A percentile compares a stretch with the other conserved stretches of the same genome.
phyloP scores from a whole-genome alignment of 2,113 vertebrate species.

The Montifringilla adamsi region DNA sequence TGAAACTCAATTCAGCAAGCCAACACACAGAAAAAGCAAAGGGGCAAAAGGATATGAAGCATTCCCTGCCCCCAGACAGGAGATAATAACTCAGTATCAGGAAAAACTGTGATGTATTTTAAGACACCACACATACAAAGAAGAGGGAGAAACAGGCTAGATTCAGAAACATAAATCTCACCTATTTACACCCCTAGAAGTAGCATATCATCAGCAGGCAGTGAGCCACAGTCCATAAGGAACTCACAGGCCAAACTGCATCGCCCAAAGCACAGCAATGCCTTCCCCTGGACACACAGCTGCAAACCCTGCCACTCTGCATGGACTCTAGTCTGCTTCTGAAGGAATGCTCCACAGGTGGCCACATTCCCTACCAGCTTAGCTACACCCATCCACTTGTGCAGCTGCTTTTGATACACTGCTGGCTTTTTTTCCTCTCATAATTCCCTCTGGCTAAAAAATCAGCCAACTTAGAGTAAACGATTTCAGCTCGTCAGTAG shows the following conservation, averaged over 20 bases:
- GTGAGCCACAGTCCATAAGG: fast-evolving
- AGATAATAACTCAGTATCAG: background rate
- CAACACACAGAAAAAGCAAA: background rate
- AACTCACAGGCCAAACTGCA: background rate
- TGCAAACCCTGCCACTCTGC: background rate
- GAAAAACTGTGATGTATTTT: background rate
- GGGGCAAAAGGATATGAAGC: background rate
- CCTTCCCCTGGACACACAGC: background rate
- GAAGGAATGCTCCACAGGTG: background rate
- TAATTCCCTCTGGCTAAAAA: slow-evolving; percentile 28
- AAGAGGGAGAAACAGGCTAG: background rate
- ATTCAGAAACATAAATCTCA: background rate
- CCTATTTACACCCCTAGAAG: background rate
- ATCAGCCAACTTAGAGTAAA: background rate
- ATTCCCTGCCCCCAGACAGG: fast-evolving
- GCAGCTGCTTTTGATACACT: background rate
- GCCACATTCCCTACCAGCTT: background rate
- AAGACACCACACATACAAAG: background rate
- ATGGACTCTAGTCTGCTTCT: background rate
- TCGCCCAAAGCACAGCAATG: fast-evolving
- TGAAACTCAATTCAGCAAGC: background rate
- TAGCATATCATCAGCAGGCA: background rate
- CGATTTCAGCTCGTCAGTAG: slow-evolving; percentile 27
- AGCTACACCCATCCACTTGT: background rate
- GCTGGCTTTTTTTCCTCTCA: background rate